Evolutionary conservation across 2,113 vertebrate genomes (phyloP), one percentile per base, ranked within the genome.

Genomic region (Nesoenas mayeri): DNA sequence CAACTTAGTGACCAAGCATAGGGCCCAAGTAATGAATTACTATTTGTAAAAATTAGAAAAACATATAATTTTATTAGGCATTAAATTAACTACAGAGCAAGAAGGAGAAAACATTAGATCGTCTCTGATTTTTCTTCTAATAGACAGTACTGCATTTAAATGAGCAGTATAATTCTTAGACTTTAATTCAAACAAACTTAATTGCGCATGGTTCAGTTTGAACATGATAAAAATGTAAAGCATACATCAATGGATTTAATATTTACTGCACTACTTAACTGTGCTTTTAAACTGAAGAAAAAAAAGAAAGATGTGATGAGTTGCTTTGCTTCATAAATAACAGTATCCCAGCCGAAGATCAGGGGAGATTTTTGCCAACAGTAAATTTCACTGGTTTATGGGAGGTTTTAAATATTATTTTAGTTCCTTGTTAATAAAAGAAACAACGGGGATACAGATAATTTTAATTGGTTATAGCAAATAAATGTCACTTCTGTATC

Each of bases 151-250:
- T 54, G 51, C 66, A 74, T 90, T 94, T 83, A 91, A 93, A 92
- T 79, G 61, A 92, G 69, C 24, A 15, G 28, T 61, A 47, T 92
- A 89, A 93, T 85, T 91, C 85, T 89, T 86, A 82, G 65, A 38
- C 83, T 91, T 91, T 94, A 95, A 93, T 91, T 95, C 92, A 92
- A 91, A 79, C 64, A 90, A 93, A 89, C 72, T 53, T 96, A 96
- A 96, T 94, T 88, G 90, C 40, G 90, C 90, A 86, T 91, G 79
- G 60, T 91, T 91, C 72, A 71, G 69, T 94, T 86, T 69, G 72
- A 90, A 75, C 64, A 81, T 32, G 69, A 91, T 90, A 78, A 92
- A 95, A 93, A 84, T 15, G 24, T 50, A 94, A 92, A 80, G 21
- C 57, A 78, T 65, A 69, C 40, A 80, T 71, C 64, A 91, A 48